Conservation (phyloP, 2,888 invertebrate genomes). For the Sclerodermus sp. region DNA sequence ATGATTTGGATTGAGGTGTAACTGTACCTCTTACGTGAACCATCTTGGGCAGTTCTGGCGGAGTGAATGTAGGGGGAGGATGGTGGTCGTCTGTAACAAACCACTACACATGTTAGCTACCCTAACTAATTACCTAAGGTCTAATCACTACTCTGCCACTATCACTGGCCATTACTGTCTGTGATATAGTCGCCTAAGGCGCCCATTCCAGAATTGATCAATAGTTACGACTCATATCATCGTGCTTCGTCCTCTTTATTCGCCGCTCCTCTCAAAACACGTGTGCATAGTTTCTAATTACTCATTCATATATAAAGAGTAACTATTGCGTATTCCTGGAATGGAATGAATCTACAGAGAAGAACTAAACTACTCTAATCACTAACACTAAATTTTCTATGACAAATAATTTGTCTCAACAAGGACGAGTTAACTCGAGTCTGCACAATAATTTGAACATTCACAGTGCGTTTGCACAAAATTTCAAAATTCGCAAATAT, state of each 20-base stretch:
- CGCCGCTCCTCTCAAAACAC: neutral
- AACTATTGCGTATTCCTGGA: no score
- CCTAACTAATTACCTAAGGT: conserved; percentile 48
- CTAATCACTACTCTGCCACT: conserved; percentile 34
- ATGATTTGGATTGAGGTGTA: conserved; percentile 53
- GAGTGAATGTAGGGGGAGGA: conserved; percentile 97
- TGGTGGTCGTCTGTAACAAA: conserved; percentile 93
- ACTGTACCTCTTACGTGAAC: conserved; percentile 91
- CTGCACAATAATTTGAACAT: no score
- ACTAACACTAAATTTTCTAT: no score
- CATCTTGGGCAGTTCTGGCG: conserved; percentile 98
- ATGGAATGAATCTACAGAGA: no score
- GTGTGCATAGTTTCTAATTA: no score
- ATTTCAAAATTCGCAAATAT: no score
- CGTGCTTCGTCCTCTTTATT: neutral
- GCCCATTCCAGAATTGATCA: neutral
- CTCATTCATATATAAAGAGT: no score
- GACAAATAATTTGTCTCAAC: no score
- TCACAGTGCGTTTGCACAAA: no score
- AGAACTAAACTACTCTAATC: no score
- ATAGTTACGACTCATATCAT: neutral
- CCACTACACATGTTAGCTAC: conserved; percentile 58
- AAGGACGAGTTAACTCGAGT: no score
- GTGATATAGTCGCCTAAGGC: conserved; percentile 6
- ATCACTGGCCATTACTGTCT: conserved; percentile 20